Conservation (phyloP, 2,888 invertebrate species). For the Molorchus minor region DNA sequence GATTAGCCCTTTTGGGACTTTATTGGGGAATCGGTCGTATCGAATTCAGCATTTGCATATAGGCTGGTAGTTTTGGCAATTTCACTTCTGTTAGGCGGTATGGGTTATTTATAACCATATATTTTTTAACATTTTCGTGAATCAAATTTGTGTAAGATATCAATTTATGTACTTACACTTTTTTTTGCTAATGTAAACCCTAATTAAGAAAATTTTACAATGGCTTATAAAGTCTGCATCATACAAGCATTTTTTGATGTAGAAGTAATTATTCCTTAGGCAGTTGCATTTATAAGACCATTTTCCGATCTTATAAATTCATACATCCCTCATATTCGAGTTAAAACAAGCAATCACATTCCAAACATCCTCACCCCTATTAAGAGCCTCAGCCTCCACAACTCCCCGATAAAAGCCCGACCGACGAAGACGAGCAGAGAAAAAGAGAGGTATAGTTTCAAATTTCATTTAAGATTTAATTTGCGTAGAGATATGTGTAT, state of each 20-base stretch:
- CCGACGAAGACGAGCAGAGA: conserved; percentile 28
- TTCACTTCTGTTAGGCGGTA: no score
- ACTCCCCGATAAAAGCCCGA: conserved; percentile 7
- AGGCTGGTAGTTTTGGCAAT: no score
- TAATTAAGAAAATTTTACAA: no score
- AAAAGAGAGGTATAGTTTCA: conserved; percentile 58
- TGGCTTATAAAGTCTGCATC: no score
- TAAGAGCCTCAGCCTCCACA: conserved; percentile 1
- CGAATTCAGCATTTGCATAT: conserved; percentile 15
- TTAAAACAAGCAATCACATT: not conserved
- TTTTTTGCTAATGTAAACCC: no score
- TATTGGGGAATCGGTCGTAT: conserved; percentile 25
- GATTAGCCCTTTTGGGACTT: conserved; percentile 39
- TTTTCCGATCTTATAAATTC: not conserved
- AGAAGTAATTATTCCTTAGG: no score
- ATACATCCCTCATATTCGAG: not conserved
- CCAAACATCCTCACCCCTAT: conserved; percentile 3
- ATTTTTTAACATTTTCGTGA: no score
- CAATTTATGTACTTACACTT: no score
- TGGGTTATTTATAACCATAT: no score
- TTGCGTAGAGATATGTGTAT: conserved; percentile 60
- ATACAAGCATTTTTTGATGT: no score
- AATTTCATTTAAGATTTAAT: conserved; percentile 65
- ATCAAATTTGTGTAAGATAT: no score
- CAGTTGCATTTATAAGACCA: no score